Base-by-base conservation (phyloP, 2,888 invertebrate species). In the Drosophila rubida region DNA sequence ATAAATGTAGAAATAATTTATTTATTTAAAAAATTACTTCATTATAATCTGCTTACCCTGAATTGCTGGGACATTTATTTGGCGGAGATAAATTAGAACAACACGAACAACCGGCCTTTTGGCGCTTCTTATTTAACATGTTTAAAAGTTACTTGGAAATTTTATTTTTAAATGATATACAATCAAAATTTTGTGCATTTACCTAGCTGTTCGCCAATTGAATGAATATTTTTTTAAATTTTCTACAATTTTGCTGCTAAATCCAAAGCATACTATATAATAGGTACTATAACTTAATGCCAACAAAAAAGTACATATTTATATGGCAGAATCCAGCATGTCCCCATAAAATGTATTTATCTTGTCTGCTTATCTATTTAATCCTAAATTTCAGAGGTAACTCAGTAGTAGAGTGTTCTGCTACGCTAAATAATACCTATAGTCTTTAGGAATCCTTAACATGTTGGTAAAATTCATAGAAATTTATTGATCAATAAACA, bases 81-180 rank as follows among this genome's bases (percentile, higher is more conserved):
- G 19, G 46, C 6, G 54, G n/a, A 11, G 69, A 23, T 2, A 42
- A 22, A 19, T 42, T 13, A 8, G 35, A 35, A 25, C 64, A 59
- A 32, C 72, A 69, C 2, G 44, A 41, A 7, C 75, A 75, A 5
- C 53, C 79, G 6, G 50, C 58, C 5, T 27, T 62, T 13, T 30
- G 27, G 1, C 79, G 68, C 2, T 51, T 78, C 0, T 5, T 48
- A 14, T 7, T 49, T 14, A 54, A 22, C 72, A 72, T 72, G 27
- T 51, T 11, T 0, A 25, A 45, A n/a, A 0, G 16, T 13, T 22
- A 51, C 41, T 37, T 0, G n/a, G 2, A 39, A 58, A 42, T 55
- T 71, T 55, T 5, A 25, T 14, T 14, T 11, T 7, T 1, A 53
- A 57, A 22, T 67, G 7, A 44, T 37, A 2, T 11, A 54, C 35